Evolutionary conservation across 2,797 vertebrate species (phyloP).

Genomic region (Epinephelus malabaricus): DNA sequence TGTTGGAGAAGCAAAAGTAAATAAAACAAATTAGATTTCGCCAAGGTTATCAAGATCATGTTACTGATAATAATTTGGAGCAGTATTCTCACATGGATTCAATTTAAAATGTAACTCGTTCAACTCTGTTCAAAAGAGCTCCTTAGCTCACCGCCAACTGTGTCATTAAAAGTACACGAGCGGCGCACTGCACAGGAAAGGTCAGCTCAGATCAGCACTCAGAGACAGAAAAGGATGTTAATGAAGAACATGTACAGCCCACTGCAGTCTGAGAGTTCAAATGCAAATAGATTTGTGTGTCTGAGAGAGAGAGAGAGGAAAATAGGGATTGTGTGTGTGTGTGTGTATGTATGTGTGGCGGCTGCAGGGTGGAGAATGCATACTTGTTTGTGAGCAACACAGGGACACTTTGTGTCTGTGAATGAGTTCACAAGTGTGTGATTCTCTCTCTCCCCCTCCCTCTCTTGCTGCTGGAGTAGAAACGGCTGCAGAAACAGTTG

Average conservation of each 20-base stretch:
- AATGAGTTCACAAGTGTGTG: constrained; percentile 61
- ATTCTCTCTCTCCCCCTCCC: constrained; percentile 11
- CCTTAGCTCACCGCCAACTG: constrained; percentile 3
- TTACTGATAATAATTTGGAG: constrained; percentile 8
- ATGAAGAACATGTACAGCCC: constrained; percentile 47
- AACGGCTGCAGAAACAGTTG: constrained; percentile 71
- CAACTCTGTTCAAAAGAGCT: background rate
- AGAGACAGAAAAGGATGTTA: constrained; percentile 39
- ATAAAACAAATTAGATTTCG: constrained; percentile 24
- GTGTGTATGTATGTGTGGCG: constrained; percentile 12
- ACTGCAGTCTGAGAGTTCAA: constrained; percentile 16
- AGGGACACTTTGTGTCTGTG: constrained; percentile 52
- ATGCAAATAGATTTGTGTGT: constrained; percentile 27
- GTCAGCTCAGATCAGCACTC: constrained; percentile 49
- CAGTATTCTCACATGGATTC: background rate
- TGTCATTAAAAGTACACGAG: constrained; percentile 21
- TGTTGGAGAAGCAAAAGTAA: constrained; percentile 24
- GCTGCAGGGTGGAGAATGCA: constrained; percentile 25
- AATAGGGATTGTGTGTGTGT: constrained; percentile 8
- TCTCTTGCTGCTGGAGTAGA: constrained; percentile 46
- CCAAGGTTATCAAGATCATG: background rate
- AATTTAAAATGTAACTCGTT: constrained; percentile 1
- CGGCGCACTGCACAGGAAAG: constrained; percentile 40
- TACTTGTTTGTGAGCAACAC: constrained; percentile 62
- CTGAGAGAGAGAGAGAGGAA: background rate